phyloP scores from a whole-genome alignment of 2,113 vertebrate genomes.

The Oophaga pumilio region DNA sequence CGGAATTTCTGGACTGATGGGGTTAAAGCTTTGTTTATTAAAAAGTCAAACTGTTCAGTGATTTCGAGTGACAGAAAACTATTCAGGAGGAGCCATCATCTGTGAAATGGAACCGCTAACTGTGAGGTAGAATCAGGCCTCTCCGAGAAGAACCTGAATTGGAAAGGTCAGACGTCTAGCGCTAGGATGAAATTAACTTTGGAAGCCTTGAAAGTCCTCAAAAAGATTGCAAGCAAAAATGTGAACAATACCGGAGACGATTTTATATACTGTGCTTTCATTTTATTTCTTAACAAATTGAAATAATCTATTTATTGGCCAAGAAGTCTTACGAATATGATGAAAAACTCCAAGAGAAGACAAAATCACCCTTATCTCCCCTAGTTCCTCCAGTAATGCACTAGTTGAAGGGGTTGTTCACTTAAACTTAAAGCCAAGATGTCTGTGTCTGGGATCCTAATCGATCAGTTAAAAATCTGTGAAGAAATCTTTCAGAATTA shows the following conservation, averaged over 20 bases:
- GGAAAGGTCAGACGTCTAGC: conserved; percentile 56
- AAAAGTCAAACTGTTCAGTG: conserved; percentile 52
- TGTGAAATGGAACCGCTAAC: conserved; percentile 56
- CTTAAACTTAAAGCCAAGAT: too few species aligned
- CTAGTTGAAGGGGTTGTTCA: not conserved
- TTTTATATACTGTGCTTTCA: not conserved
- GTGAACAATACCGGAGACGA: not conserved
- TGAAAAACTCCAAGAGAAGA: too few species aligned
- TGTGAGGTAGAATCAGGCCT: conserved; percentile 12
- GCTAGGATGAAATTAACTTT: conserved; percentile 42
- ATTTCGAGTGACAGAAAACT: conserved; percentile 55
- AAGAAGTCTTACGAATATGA: not conserved
- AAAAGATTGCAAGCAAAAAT: conserved; percentile 31
- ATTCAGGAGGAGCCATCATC: conserved; percentile 55
- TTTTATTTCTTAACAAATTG: not conserved
- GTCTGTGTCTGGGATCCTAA: too few species aligned
- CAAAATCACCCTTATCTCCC: too few species aligned
- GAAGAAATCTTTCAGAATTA: not conserved
- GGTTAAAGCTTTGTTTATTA: conserved; percentile 58
- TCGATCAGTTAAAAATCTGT: not conserved
- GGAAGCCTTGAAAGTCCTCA: conserved; percentile 16
- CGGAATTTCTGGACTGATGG: not conserved
- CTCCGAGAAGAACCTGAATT: conserved; percentile 29
- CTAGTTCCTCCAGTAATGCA: not conserved
- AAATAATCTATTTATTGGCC: not conserved